Conservation (phyloP, 2,113 vertebrate genomes). For the Porphyrio hochstetteri region DNA sequence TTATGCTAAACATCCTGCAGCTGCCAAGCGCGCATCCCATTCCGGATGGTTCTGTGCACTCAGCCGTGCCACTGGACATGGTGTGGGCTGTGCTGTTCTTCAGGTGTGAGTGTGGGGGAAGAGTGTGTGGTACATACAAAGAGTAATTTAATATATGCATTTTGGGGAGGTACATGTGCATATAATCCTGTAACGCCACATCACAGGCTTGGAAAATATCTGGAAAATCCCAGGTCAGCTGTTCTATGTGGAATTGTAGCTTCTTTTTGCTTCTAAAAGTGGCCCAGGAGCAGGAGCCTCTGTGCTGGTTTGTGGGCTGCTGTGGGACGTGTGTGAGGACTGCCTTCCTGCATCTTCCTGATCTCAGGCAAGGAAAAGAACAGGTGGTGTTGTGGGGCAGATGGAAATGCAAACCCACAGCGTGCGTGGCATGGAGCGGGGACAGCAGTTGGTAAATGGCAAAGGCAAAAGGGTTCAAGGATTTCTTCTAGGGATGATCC, state of each 20-base stretch:
- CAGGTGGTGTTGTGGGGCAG: neutral
- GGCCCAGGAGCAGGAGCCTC: neutral
- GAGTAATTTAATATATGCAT: neutral
- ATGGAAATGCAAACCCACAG: neutral
- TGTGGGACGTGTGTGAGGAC: neutral
- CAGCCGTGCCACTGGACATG: neutral
- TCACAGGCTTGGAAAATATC: neutral
- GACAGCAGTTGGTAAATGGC: neutral
- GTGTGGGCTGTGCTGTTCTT: neutral
- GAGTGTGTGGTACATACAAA: neutral
- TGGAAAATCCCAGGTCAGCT: neutral
- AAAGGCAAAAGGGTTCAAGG: neutral
- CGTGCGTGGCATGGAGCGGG: neutral
- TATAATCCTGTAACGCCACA: neutral
- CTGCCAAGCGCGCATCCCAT: neutral
- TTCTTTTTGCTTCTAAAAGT: neutral
- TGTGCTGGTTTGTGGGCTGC: neutral
- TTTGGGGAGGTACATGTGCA: neutral
- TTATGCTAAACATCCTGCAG: neutral
- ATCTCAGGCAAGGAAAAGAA: neutral
- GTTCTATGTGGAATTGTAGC: neutral
- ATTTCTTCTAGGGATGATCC: neutral
- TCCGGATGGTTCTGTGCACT: neutral
- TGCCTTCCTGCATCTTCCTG: neutral
- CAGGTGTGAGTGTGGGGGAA: conserved; percentile 15